Evolutionary conservation across 2,888 invertebrate genomes (phyloP).

Genomic region (Esperia sulphurella): DNA sequence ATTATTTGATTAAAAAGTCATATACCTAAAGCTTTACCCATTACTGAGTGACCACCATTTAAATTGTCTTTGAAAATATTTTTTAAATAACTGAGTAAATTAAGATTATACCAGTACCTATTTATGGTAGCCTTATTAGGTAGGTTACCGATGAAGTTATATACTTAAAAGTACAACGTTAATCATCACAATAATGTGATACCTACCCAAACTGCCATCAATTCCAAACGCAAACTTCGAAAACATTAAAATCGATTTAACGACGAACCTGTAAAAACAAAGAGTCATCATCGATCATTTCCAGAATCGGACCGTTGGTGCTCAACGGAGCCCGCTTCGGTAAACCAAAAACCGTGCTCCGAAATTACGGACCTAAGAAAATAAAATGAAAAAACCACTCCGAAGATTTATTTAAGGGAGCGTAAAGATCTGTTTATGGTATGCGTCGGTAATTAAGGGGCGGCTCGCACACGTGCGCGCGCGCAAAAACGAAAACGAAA

Average conservation of each 20-base stretch:
- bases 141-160: background rate
- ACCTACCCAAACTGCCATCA: conserved; percentile 33
- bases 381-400: conserved; percentile 56
- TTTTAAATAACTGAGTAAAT: too few relatives aligned
- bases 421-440: conserved; percentile 80
- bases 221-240: conserved; percentile 28
- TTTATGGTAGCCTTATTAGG: too few relatives aligned
- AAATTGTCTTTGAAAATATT: too few relatives aligned
- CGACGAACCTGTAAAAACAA: conserved; percentile 70
- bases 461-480: conserved; percentile 73
- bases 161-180: conserved; percentile 1
- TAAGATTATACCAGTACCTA: too few relatives aligned
- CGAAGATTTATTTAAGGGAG: conserved; percentile 78
- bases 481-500: conserved; percentile 71
- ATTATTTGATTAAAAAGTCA: too few relatives aligned
- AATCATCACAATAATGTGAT: background rate
- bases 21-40: too few relatives aligned
- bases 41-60: too few relatives aligned
- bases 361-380: conserved; percentile 71
- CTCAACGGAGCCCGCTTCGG: conserved; percentile 35
- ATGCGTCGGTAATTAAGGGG: conserved; percentile 79
- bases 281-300: conserved; percentile 56
- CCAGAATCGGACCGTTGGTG: conserved; percentile 37
- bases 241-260: conserved; percentile 47
- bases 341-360: conserved; percentile 65